A percentile compares a stretch with the other conserved stretches of the same genome.
These are phyloP conservation scores for Hypocryptadius cinnamomeus DNA, from an alignment of 2,113 vertebrate species.

Conservation along the genomic window DNA sequence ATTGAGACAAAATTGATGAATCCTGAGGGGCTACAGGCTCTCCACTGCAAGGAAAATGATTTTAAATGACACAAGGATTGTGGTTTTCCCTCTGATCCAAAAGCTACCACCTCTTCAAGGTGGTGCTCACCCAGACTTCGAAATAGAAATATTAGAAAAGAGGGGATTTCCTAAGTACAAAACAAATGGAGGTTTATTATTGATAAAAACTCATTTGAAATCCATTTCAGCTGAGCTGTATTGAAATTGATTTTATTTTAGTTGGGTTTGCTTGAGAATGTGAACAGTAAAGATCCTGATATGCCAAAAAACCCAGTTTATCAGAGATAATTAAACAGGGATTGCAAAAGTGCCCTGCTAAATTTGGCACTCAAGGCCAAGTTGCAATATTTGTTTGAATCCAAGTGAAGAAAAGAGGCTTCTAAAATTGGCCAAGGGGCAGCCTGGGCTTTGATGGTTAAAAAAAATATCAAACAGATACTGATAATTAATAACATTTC, in stretches of 20 bases:
- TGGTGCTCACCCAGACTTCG: neutral
- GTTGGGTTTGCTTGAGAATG: neutral
- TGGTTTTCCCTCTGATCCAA: neutral
- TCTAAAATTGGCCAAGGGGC: neutral
- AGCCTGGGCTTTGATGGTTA: neutral
- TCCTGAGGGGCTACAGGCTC: neutral
- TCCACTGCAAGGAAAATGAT: neutral
- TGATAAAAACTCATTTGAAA: neutral
- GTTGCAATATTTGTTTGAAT: neutral
- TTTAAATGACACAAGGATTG: neutral
- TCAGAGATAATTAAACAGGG: neutral
- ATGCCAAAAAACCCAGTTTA: neutral
- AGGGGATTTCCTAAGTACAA: neutral
- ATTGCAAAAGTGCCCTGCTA: neutral
- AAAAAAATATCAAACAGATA: neutral
- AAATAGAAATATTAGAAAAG: neutral
- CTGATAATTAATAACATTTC: neutral
- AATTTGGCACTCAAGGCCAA: neutral
- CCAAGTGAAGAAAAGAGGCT: neutral
- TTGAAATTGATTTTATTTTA: neutral
- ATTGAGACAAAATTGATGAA: neutral
- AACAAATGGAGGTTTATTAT: neutral
- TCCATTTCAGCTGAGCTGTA: neutral
- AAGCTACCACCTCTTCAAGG: neutral
- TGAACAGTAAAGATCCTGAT: neutral